Evolutionary conservation across 2,113 vertebrate species (phyloP).

Genomic region (Tautogolabrus adspersus): DNA sequence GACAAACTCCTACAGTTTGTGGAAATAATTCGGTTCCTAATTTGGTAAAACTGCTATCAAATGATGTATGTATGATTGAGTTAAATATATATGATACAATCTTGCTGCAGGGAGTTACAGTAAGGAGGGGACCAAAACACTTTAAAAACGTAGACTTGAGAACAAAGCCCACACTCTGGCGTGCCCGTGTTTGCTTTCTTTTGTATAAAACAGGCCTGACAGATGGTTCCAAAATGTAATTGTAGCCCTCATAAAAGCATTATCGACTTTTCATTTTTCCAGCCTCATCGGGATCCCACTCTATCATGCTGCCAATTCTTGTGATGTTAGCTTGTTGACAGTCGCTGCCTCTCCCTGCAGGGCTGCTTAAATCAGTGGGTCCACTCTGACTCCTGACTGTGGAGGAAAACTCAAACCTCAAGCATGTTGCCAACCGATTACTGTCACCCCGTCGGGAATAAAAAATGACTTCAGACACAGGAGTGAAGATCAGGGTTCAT

Average conservation of each 20-base stretch:
- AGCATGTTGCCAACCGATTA: slow-evolving; percentile 27
- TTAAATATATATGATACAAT: background rate
- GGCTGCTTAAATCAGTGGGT: slow-evolving; percentile 23
- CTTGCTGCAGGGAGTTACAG: background rate
- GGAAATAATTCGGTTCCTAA: background rate
- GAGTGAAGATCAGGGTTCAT: slow-evolving; percentile 11
- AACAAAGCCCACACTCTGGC: background rate
- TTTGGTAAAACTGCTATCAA: slow-evolving; percentile 17
- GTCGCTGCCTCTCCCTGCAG: slow-evolving; percentile 14
- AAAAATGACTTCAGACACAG: slow-evolving; percentile 13
- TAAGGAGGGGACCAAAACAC: background rate
- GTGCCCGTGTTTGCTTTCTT: slow-evolving; percentile 8
- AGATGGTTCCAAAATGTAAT: slow-evolving; percentile 34
- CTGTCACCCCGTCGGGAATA: background rate
- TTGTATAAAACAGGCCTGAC: slow-evolving; percentile 24
- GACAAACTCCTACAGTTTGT: background rate
- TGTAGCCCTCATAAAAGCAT: slow-evolving; percentile 19
- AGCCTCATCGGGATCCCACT: slow-evolving; percentile 25
- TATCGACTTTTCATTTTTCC: slow-evolving; percentile 43
- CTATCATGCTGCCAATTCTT: slow-evolving; percentile 38
- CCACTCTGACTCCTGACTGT: slow-evolving; percentile 22
- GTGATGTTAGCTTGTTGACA: slow-evolving; percentile 41
- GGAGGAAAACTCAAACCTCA: slow-evolving; percentile 34
- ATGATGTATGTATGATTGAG: background rate
- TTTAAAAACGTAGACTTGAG: background rate